Base-by-base conservation (phyloP, 2,888 invertebrate species). In the Oscheius sp. region DNA sequence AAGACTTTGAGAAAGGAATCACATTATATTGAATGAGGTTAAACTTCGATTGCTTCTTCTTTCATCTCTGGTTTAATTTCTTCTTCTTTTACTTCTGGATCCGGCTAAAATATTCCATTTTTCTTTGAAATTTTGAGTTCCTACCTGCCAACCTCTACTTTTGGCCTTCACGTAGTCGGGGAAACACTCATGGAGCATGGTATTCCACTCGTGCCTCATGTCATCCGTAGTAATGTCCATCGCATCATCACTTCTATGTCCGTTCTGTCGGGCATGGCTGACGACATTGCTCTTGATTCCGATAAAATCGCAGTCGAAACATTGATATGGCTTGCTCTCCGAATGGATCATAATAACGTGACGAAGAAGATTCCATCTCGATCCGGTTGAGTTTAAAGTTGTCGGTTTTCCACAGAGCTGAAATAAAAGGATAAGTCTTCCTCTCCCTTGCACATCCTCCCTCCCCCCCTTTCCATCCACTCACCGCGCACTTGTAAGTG, bases 281-380 rank as follows among this genome's bases (percentile, higher is more conserved):
- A 77, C 72, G 56, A 77, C 77, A 50, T 77, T 77, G 14, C 72
- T 72, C 36, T 77, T 77, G 26, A 77, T 77, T 33, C 77, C 77
- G 63, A 70, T 74, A 70, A 77, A 77, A 59, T 77, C 77, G 44
- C 77, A 77, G 67, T 77, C 74, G 69, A 71, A 77, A 51, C 77
- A 77, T 71, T 77, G 70, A 38, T 77, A 77, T 32, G 77, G 77
- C 44, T 77, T 77, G 56, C 71, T 70, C n/a, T 77, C 77, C 12
- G 74, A 74, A 57, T 77, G 77, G 44, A 77, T 77, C 77, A 77
- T 77, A 36, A 77, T 77, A 36, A 77, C 77, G 54, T 77, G 77
- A 8, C 77, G 65, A 26, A 77, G 67, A 38, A 77, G 70, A 50
- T 77, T 77, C 77, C 77, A 77, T 20, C 77, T 54, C 3, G 77